Base-by-base conservation (phyloP, 2,888 invertebrate genomes). In the Epirrhoe alternata region DNA sequence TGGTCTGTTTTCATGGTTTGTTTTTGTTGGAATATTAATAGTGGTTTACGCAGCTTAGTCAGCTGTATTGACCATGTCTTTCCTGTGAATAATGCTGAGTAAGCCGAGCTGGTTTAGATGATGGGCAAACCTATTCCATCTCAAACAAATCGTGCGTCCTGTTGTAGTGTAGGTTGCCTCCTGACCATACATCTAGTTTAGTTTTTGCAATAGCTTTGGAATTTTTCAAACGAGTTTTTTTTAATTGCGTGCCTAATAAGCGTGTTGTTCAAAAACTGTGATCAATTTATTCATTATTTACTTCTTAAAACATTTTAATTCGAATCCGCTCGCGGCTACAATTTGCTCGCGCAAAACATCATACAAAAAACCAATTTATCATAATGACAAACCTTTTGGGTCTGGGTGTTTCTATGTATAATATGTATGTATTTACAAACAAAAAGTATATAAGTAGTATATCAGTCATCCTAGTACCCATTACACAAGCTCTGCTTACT, bases 361-460 rank as follows among this genome's bases (percentile, higher is more conserved):
- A 45, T 33, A 64, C 61, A 69, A 69, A 72, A 72, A 74, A 70
- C 58, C 69, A 69, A 74, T 74, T 69, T 70, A 67, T 63, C 64
- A 70, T 70, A 74, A 74, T 72, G 72, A 74, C 53, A 66, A 74
- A 75, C 74, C 73, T 75, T 74, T 76, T n/a, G n/a, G n/a, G n/a
- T n/a, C n/a, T n/a, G n/a, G n/a, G n/a, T n/a, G n/a, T n/a, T n/a
- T n/a, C n/a, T n/a, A n/a, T n/a, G n/a, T n/a, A n/a, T n/a, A n/a
- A n/a, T n/a, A n/a, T n/a, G n/a, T n/a, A n/a, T n/a, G n/a, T n/a
- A n/a, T n/a, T n/a, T n/a, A n/a, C n/a, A n/a, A n/a, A n/a, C n/a
- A n/a, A n/a, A n/a, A n/a, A n/a, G n/a, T n/a, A n/a, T n/a, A n/a
- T n/a, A n/a, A n/a, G n/a, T n/a, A n/a, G n/a, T n/a, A n/a, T n/a